phyloP scores from a whole-genome alignment of 1,140 invertebrate genomes.

The Drosophila fuyamai region DNA sequence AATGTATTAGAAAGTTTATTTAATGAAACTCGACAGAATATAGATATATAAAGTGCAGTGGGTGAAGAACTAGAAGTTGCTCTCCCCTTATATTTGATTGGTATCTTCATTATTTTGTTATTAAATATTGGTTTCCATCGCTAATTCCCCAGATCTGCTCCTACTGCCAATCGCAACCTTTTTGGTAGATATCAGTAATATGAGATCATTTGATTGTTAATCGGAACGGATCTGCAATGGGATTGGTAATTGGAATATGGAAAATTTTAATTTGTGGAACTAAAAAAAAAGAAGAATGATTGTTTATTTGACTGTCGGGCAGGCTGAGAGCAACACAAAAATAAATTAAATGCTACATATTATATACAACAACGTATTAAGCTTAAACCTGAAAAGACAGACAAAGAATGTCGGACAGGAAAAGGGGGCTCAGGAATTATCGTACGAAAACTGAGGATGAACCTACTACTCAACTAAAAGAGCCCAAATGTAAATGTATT shows the following conservation, averaged over 20 bases:
- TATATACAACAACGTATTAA: conserved; percentile 38
- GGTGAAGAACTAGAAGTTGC: conserved; percentile 18
- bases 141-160: not conserved
- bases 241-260: not conserved
- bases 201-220: not conserved
- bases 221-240: not conserved
- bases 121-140: conserved; percentile 19
- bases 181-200: not conserved
- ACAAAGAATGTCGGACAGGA: not conserved
- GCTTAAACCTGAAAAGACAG: conserved; percentile 34
- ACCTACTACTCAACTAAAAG: conserved; percentile 18
- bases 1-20: conserved; percentile 34
- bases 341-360: conserved; percentile 35
- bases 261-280: conserved; percentile 15
- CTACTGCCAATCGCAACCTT: not conserved
- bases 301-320: conserved; percentile 1
- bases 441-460: conserved; percentile 4
- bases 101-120: conserved; percentile 55
- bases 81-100: conserved; percentile 37
- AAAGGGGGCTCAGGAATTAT: conserved; percentile 8
- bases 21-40: conserved; percentile 44
- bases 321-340: conserved; percentile 20
- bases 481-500: conserved; percentile 59
- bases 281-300: conserved; percentile 13
- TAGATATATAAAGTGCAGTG: conserved; percentile 6